These are phyloP conservation scores for Orgyia antiqua DNA, from an alignment of 2,888 invertebrate genomes.

Conservation along the genomic window DNA sequence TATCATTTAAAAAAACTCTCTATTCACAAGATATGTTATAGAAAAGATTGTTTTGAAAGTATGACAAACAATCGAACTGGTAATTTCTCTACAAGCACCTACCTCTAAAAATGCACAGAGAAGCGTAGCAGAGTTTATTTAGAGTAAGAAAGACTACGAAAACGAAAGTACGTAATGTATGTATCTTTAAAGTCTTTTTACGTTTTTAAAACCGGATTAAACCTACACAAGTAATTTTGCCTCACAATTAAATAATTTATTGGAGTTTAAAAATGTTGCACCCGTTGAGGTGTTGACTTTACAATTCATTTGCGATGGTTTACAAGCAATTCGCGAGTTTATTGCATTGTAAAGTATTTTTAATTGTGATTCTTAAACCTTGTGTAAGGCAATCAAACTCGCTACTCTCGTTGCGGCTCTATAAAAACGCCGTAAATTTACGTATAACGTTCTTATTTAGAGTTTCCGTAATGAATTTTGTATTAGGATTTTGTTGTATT, in stretches of 20 bases:
- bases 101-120: no score
- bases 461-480: neutral
- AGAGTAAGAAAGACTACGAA: no score
- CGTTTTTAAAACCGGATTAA: no score
- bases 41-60: no score
- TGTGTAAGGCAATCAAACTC: conserved; percentile 43
- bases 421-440: conserved; percentile 34
- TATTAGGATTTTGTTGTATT: no score
- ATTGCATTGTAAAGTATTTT: conserved; percentile 49
- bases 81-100: no score
- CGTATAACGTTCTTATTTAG: conserved; percentile 15
- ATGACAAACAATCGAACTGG: no score
- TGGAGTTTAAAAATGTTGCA: conserved; percentile 14
- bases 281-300: conserved; percentile 28
- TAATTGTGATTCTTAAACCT: conserved; percentile 49
- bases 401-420: conserved; percentile 25
- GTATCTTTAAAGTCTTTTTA: no score
- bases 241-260: conserved; percentile 22
- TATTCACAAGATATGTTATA: no score
- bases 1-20: no score
- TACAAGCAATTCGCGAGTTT: conserved; percentile 50
- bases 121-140: no score
- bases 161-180: no score
- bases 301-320: conserved; percentile 38
- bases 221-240: neutral